Evolutionary conservation across 2,888 invertebrate species (phyloP).

Genomic region (Rhyacophila evoluta): DNA sequence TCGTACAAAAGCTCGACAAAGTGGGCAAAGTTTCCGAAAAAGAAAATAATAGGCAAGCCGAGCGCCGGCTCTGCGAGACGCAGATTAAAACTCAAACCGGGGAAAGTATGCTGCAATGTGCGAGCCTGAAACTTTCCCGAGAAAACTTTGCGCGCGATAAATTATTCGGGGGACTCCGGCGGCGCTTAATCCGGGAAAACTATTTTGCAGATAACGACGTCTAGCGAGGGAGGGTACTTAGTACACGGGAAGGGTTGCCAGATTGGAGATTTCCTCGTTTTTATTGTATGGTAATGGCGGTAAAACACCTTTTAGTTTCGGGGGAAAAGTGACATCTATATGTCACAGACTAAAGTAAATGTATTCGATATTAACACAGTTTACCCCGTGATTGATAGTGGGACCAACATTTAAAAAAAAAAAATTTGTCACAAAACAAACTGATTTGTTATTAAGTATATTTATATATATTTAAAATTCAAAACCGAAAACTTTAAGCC

Average conservation of each 20-base stretch:
- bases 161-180: slow-evolving; percentile 14
- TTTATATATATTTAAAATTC: too few species aligned
- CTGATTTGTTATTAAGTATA: too few species aligned
- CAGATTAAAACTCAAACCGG: slow-evolving; percentile 15
- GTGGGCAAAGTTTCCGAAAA: background rate
- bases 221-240: background rate
- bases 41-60: background rate
- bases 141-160: slow-evolving; percentile 7
- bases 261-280: background rate
- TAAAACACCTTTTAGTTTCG: background rate
- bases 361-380: too few species aligned
- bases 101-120: slow-evolving; percentile 6
- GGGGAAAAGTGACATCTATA: background rate
- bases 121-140: background rate
- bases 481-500: too few species aligned
- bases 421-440: too few species aligned
- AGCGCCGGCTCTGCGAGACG: background rate
- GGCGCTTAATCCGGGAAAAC: slow-evolving; percentile 12
- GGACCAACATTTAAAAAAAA: too few species aligned
- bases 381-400: too few species aligned
- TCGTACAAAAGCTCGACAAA: slow-evolving; percentile 4
- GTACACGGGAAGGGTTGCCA: background rate
- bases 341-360: too few species aligned
- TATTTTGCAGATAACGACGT: slow-evolving; percentile 22
- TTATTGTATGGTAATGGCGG: background rate